Conservation (phyloP, 2,888 invertebrate species). For the Drosophila lutescens region DNA sequence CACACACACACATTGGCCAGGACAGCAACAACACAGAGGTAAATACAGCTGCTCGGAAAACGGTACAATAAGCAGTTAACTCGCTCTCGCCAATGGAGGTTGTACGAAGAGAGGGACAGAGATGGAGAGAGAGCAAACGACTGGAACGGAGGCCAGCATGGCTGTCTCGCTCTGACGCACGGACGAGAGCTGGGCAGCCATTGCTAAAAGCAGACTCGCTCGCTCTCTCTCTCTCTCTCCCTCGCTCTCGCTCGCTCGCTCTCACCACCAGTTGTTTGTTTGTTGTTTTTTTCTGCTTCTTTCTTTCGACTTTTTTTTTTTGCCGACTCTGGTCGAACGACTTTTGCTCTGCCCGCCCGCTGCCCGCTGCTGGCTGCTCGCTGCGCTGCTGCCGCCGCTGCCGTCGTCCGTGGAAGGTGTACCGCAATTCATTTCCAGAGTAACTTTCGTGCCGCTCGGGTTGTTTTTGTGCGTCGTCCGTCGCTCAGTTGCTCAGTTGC, state of each 20-base stretch:
- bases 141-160: neutral
- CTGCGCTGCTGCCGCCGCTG: slow-evolving; percentile 51
- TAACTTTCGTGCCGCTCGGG: slow-evolving; percentile 83
- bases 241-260: slow-evolving; percentile 25
- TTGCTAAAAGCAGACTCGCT: slow-evolving; percentile 62
- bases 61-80: slow-evolving; percentile 28
- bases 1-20: neutral
- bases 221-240: slow-evolving; percentile 22
- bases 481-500: slow-evolving; percentile 59
- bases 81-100: slow-evolving; percentile 40
- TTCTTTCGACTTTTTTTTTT: slow-evolving; percentile 6
- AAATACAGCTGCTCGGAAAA: slow-evolving; percentile 64
- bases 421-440: slow-evolving; percentile 83
- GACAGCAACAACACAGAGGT: slow-evolving; percentile 70
- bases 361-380: slow-evolving; percentile 36
- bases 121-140: slow-evolving; percentile 13
- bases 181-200: slow-evolving; percentile 47
- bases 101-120: neutral
- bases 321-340: slow-evolving; percentile 70
- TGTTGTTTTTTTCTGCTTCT: slow-evolving; percentile 16
- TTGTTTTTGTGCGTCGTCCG: slow-evolving; percentile 74
- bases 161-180: slow-evolving; percentile 30
- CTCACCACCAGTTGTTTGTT: slow-evolving; percentile 12
- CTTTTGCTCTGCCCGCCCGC: slow-evolving; percentile 61
- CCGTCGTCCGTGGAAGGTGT: slow-evolving; percentile 68